Conservation (phyloP, 2,888 invertebrate genomes). For the Prionchulus punctatus region DNA sequence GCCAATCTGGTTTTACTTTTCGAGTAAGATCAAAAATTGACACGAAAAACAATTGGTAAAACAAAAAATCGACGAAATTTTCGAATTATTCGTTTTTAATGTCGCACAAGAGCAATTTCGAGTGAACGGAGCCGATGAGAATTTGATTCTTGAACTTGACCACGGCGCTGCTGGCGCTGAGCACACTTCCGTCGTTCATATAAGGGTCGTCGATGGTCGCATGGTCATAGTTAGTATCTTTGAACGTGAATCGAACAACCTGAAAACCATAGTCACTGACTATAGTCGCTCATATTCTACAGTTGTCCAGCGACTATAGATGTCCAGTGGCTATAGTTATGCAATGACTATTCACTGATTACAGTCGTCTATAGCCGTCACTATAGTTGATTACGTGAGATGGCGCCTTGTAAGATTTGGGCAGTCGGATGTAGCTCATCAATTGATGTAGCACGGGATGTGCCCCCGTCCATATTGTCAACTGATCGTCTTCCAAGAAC, state of each 20-base stretch:
- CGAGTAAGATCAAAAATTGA: too few species aligned
- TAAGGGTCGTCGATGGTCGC: slow-evolving; percentile 19
- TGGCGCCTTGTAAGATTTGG: slow-evolving; percentile 3
- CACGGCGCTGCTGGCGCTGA: slow-evolving; percentile 15
- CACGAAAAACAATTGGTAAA: too few species aligned
- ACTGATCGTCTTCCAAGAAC: slow-evolving; percentile 12
- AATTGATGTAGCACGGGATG: slow-evolving; percentile 18
- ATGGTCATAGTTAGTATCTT: not conserved
- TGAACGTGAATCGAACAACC: not conserved
- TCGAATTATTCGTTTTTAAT: too few species aligned
- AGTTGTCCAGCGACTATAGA: too few species aligned
- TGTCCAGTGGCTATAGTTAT: too few species aligned
- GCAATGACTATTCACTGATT: not conserved
- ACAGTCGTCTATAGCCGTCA: not conserved
- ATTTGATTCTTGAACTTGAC: slow-evolving; percentile 18
- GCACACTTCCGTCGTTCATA: slow-evolving; percentile 23
- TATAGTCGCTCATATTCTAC: too few species aligned
- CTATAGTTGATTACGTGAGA: slow-evolving; percentile 2
- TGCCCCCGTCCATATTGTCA: slow-evolving; percentile 17
- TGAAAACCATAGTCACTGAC: not conserved
- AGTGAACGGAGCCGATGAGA: slow-evolving; percentile 22
- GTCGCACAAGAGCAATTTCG: not conserved
- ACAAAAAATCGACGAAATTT: too few species aligned
- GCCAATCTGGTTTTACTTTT: too few species aligned
- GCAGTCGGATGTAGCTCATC: not conserved